Conservation (phyloP, 1,140 invertebrate species). For the Tenebrio molitor region DNA sequence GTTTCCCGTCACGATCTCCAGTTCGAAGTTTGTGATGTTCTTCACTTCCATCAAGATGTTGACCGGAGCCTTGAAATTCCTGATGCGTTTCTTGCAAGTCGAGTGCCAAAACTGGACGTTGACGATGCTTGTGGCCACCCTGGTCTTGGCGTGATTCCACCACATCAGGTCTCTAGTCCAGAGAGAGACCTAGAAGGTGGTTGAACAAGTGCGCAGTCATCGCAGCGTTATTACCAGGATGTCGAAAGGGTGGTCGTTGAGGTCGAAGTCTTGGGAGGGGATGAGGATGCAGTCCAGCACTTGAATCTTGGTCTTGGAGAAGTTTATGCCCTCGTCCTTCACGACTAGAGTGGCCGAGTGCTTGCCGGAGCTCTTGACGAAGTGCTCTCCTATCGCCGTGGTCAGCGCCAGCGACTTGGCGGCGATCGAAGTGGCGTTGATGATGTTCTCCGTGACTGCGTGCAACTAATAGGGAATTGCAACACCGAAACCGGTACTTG, state of each 20-base stretch:
- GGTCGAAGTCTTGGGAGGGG: constrained; percentile 3
- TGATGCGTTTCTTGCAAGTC: constrained; percentile 16
- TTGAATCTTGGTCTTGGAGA: background rate
- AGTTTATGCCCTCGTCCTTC: background rate
- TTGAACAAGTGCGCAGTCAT: background rate
- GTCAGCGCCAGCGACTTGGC: background rate
- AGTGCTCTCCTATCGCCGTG: background rate
- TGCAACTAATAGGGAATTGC: background rate
- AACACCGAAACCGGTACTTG: background rate
- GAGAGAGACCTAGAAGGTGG: background rate
- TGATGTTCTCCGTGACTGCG: background rate
- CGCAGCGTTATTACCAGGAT: background rate
- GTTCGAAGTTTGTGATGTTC: background rate
- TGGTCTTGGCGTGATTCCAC: constrained; percentile 3
- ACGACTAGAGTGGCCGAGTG: constrained; percentile 8
- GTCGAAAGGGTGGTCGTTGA: background rate
- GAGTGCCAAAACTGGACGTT: constrained; percentile 12
- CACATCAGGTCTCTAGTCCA: constrained; percentile 17
- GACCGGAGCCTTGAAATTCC: background rate
- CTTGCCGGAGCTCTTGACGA: background rate
- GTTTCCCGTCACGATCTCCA: background rate
- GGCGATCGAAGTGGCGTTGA: background rate
- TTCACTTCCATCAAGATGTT: constrained; percentile 14
- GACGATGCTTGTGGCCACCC: background rate
- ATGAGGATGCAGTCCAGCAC: background rate